Evolutionary conservation across 2,797 vertebrate species (phyloP).

Genomic region (Acanthurus leucopareius): DNA sequence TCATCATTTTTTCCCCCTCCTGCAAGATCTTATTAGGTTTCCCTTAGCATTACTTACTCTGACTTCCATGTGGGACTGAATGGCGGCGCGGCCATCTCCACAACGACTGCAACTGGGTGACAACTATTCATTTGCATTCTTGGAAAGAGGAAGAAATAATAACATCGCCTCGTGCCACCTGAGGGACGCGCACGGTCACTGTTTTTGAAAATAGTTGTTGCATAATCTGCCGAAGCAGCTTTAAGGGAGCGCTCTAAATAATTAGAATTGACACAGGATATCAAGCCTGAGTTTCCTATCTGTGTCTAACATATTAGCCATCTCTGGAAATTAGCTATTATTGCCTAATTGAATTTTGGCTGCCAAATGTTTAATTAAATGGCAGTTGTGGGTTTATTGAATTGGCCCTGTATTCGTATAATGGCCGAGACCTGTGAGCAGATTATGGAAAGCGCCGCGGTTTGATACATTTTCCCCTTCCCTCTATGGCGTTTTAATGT

Average conservation of each 20-base stretch:
- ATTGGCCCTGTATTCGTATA: constrained; percentile 68
- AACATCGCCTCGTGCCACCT: constrained; percentile 52
- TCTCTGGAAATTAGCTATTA: constrained; percentile 76
- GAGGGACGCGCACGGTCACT: constrained; percentile 43
- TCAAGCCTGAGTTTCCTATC: constrained; percentile 65
- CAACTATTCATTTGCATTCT: constrained; percentile 69
- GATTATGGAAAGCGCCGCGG: constrained; percentile 61
- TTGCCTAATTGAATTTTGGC: constrained; percentile 81
- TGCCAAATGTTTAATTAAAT: constrained; percentile 82
- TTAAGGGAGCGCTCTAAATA: constrained; percentile 68
- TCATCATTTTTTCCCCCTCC: constrained; percentile 87
- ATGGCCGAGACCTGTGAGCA: constrained; percentile 65
- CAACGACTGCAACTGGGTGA: constrained; percentile 44
- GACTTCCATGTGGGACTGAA: constrained; percentile 61
- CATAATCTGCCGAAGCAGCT: constrained; percentile 55
- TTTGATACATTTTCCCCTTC: constrained; percentile 50
- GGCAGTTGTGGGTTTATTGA: constrained; percentile 77
- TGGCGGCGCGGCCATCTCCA: constrained; percentile 9
- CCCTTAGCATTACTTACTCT: constrained; percentile 92
- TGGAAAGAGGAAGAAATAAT: constrained; percentile 42
- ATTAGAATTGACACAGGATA: constrained; percentile 74
- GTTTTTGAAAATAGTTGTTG: constrained; percentile 61
- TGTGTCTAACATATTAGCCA: constrained; percentile 65
- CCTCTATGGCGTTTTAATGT: constrained; percentile 69
- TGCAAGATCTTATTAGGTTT: constrained; percentile 91